Conservation (phyloP, 2,888 invertebrate genomes). For the Adelphocoris suturalis region DNA sequence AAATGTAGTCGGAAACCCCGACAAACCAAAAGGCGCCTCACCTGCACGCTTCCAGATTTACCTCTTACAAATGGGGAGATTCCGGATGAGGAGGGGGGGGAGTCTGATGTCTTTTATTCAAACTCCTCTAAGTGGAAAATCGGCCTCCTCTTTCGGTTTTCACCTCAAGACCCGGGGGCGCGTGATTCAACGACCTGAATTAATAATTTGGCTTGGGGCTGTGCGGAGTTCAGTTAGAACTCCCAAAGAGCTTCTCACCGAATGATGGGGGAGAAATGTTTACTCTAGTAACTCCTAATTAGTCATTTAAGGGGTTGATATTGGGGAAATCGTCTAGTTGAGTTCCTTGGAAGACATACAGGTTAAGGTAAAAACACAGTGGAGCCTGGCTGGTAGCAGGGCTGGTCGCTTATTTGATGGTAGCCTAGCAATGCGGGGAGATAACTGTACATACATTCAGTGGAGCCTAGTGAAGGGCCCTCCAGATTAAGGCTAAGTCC, state of each 20-base stretch:
- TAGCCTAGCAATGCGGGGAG: too few species aligned
- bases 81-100: conserved; percentile 9
- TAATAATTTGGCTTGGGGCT: conserved; percentile 49
- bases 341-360: too few species aligned
- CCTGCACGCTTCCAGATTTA: conserved; percentile 61
- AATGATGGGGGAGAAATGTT: too few species aligned
- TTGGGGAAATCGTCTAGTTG: too few species aligned
- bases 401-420: too few species aligned
- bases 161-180: background rate
- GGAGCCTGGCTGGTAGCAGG: too few species aligned
- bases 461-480: too few species aligned
- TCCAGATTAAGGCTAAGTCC: too few species aligned
- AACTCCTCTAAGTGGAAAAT: conserved; percentile 62
- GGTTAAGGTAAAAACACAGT: too few species aligned
- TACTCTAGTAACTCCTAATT: too few species aligned
- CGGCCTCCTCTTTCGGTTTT: conserved; percentile 33
- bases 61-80: conserved; percentile 47
- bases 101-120: conserved; percentile 55
- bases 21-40: conserved; percentile 63
- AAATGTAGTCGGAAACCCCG: conserved; percentile 55
- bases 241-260: background rate
- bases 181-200: conserved; percentile 59
- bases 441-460: too few species aligned
- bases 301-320: too few species aligned
- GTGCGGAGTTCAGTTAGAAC: background rate